Evolutionary conservation across 2,797 vertebrate species (phyloP), one percentile per base, ranked within the genome.

Genomic region (Acanthis flammea): DNA sequence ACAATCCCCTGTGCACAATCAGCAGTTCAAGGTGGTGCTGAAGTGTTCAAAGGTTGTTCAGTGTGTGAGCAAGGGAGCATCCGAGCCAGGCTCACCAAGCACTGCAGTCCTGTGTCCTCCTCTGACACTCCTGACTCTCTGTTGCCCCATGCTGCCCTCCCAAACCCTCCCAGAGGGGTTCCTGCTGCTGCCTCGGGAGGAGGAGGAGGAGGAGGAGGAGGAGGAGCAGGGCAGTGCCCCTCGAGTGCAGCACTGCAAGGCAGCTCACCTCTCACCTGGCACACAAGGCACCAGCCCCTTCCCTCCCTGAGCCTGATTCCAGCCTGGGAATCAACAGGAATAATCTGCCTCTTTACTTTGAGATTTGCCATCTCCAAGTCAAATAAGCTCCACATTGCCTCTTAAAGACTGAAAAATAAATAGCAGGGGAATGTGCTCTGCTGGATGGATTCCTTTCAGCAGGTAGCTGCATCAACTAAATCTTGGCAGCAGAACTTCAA

Each of bases 391-490:
- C 88, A 94, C 93, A 94, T 96, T 95, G 93, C 95, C 88, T 75
- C 95, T 95, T 94, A 95, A 95, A 96, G 96, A 75, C 91, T 78
- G 79, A 80, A 86, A 50, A 72, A 90, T 58, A 95, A 96, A 95
- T 78, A 81, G 90, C 94, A 94, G 82, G 58, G 82, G 57, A 91
- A 83, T 62, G 65, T 37, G 35, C 68, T 81, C 77, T 54, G 65
- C 65, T 92, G 85, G 76, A 91, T 83, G 79, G 57, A 62, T 92
- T 88, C 75, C 70, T 88, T 96, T 90, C 85, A 86, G 90, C 94
- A 95, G 96, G 93, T 96, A 91, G 91, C 79, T 88, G 80, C 85
- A 75, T 95, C 81, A 95, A 83, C 89, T 88, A 78, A 84, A 88
- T 61, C 91, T 92, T 96, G 91, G 90, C 94, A 91, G 85, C 17